Evolutionary conservation across 1,140 invertebrate genomes (phyloP), one percentile per base, ranked within the genome.

Genomic region (Notospermus geniculatus): DNA sequence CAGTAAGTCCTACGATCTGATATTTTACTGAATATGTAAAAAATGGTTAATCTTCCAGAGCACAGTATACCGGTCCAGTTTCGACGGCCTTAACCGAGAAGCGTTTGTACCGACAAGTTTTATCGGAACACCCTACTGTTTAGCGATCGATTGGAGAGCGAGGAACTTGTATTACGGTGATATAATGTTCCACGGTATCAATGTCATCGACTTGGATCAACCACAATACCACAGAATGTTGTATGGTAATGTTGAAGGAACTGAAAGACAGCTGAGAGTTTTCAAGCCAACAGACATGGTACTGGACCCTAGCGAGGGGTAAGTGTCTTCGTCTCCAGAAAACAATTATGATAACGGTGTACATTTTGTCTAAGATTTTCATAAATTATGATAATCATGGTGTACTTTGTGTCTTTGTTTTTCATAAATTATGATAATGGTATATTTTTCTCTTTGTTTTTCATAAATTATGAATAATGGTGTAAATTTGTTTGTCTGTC

Each of bases 141-240:
- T 98, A 30, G 95, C 95, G 0, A 91, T 97, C 73, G 96, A 98
- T 76, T 98, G 95, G 95, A 84, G 98, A 29, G 94, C 95, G 9
- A 83, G 94, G 41, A 99, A 98, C 81, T 76, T 99, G 7, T 98
- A 91, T 73, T 89, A 98, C 69, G 95, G 93, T 13, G 98, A 98
- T 74, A 87, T 89, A 22, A 85, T 90, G 43, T 91, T 92, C 11
- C 91, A 92, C 27, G 96, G 95, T 64, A 92, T 98, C 60, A 94
- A 97, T 82, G 88, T 95, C 0, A 86, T 98, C 1, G 69, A 71
- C 36, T 70, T 82, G 25, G 71, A 89, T 90, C 73, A 80, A 29
- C 65, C 74, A 41, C 68, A 77, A 23, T 82, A 91, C 75, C 84
- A 94, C n/a, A 87, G 90, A 27, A 89, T 97, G 2, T 87, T 99